A percentile compares a stretch with the other conserved stretches of the same genome.
phyloP scores from a whole-genome alignment of 2,888 invertebrate species.

The Ectropis crepuscularia region DNA sequence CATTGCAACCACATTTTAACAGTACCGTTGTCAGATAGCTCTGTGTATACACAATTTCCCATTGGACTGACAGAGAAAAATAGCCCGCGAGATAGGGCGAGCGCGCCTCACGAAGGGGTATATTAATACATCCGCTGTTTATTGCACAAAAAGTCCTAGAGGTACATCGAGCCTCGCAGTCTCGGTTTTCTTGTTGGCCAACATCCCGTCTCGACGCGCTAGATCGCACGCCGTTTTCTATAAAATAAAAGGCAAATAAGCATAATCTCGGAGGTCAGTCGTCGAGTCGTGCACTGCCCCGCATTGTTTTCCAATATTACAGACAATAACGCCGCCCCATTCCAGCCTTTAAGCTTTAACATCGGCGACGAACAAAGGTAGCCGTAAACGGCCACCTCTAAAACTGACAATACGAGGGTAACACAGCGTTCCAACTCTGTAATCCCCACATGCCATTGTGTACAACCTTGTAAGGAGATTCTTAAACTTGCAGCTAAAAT shows the following conservation, averaged over 20 bases:
- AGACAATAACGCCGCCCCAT: constrained; percentile 32
- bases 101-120: constrained; percentile 50
- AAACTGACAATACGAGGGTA: constrained; percentile 63
- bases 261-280: constrained; percentile 71
- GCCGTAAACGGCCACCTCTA: constrained; percentile 58
- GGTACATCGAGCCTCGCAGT: constrained; percentile 41
- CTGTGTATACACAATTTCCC: constrained; percentile 32
- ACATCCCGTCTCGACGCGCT: constrained; percentile 58
- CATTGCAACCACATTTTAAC: too few species aligned
- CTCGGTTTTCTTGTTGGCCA: constrained; percentile 56
- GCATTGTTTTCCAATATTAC: constrained; percentile 56
- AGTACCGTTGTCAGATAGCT: not conserved
- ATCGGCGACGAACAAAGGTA: constrained; percentile 54
- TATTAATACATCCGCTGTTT: constrained; percentile 68
- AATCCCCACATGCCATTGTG: constrained; percentile 55
- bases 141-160: constrained; percentile 61
- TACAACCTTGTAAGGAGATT: constrained; percentile 60
- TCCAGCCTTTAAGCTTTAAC: constrained; percentile 46
- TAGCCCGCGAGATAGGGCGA: constrained; percentile 42
- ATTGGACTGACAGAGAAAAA: constrained; percentile 40
- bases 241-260: constrained; percentile 74
- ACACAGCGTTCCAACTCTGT: constrained; percentile 43
- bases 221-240: constrained; percentile 59
- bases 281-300: constrained; percentile 58
- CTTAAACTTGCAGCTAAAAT: constrained; percentile 34